Conservation (phyloP, 1,140 invertebrate genomes). For the Caerostris extrusa region DNA sequence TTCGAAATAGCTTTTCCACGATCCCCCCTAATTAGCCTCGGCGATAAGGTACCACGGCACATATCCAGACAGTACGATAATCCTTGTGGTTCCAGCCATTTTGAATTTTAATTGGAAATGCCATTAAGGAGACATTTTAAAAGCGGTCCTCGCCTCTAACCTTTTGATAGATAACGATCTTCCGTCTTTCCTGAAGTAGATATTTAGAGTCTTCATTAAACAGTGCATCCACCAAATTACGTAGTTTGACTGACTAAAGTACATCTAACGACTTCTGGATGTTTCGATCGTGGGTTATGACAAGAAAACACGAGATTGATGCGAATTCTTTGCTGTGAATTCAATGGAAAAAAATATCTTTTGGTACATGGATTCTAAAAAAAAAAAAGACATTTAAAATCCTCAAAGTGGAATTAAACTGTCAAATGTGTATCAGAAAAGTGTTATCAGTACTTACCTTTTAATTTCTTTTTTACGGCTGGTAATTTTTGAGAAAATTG, state of each 20-base stretch:
- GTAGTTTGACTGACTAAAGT: background rate
- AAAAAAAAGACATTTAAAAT: too few species aligned
- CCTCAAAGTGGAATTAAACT: too few species aligned
- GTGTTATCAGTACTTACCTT: too few species aligned
- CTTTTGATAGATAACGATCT: conserved; percentile 42
- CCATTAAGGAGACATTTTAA: conserved; percentile 35
- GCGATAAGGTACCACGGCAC: background rate
- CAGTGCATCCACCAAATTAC: conserved; percentile 23
- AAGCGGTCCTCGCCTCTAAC: background rate
- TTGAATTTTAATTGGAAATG: conserved; percentile 57
- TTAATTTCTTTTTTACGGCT: too few species aligned
- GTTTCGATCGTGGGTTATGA: background rate
- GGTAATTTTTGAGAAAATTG: too few species aligned
- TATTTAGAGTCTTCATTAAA: conserved; percentile 8
- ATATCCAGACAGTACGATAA: background rate
- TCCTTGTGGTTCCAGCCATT: conserved; percentile 29
- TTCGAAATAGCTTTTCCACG: conserved; percentile 47
- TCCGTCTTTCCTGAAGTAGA: background rate
- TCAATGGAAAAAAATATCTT: background rate
- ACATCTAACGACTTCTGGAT: conserved; percentile 15
- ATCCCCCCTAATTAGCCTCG: conserved; percentile 5
- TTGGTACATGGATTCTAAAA: too few species aligned
- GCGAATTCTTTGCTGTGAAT: background rate
- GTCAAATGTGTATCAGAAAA: too few species aligned
- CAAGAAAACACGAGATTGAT: conserved; percentile 15